A percentile compares a stretch with the other conserved stretches of the same genome.
Conservation (phyloP, 2,113 vertebrate genomes). For the Tympanuchus pallidicinctus region DNA sequence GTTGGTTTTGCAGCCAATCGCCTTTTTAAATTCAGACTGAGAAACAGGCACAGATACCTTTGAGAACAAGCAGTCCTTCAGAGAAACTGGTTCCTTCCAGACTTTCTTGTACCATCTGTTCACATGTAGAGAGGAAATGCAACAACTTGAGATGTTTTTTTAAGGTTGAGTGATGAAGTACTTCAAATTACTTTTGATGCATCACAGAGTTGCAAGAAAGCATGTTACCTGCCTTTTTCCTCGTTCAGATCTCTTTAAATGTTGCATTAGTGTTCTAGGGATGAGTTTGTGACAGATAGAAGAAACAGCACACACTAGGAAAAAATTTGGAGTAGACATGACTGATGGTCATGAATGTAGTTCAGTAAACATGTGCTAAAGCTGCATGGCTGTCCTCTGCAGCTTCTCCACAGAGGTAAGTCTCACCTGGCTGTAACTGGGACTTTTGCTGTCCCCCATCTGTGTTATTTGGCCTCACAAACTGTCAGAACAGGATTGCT, state of each 20-base stretch:
- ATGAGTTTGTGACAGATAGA: background rate
- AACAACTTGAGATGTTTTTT: background rate
- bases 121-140: background rate
- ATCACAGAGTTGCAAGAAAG: background rate
- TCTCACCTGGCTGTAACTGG: background rate
- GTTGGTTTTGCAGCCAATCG: background rate
- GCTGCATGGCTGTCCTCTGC: background rate
- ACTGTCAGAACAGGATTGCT: background rate
- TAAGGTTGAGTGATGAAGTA: background rate
- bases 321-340: background rate
- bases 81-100: background rate
- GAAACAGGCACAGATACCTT: background rate
- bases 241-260: background rate
- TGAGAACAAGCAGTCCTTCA: background rate
- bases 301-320: background rate
- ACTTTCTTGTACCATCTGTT: background rate
- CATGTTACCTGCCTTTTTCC: background rate
- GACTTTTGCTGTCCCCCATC: background rate
- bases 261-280: background rate
- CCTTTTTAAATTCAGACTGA: background rate
- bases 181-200: background rate
- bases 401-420: background rate
- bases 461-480: background rate
- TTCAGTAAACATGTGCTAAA: background rate
- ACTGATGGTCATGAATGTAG: background rate